Evolutionary conservation across 2,888 invertebrate species (phyloP).

Genomic region (Atethmia centrago): DNA sequence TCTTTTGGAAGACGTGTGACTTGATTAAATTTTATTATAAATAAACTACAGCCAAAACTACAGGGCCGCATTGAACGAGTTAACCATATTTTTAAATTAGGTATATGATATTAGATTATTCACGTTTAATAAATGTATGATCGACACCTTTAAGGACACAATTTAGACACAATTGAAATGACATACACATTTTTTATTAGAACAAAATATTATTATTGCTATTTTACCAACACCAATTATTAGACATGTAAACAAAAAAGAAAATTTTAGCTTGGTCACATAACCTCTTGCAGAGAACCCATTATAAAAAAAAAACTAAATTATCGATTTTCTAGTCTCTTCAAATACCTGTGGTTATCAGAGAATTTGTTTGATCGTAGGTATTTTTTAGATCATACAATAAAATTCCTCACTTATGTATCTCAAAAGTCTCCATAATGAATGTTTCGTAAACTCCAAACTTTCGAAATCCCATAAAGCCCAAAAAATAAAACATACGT

Average conservation of each 20-base stretch:
- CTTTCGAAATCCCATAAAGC: neutral
- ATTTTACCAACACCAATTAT: slow-evolving; percentile 57
- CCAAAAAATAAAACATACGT: neutral
- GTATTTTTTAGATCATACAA: neutral
- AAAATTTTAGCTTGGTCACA: slow-evolving; percentile 26
- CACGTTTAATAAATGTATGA: slow-evolving; percentile 45
- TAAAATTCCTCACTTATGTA: neutral
- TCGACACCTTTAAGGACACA: slow-evolving; percentile 41
- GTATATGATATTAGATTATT: slow-evolving; percentile 40
- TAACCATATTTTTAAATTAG: slow-evolving; percentile 26
- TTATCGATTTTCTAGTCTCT: neutral
- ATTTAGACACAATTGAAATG: slow-evolving; percentile 57
- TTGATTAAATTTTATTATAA: neutral
- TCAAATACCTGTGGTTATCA: neutral
- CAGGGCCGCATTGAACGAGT: slow-evolving; percentile 51
- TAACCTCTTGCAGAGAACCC: neutral
- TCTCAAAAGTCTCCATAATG: neutral
- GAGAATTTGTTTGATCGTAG: neutral
- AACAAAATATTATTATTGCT: slow-evolving; percentile 40
- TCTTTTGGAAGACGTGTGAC: neutral
- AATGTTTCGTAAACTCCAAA: neutral
- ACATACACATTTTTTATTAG: slow-evolving; percentile 41
- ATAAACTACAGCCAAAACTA: neutral
- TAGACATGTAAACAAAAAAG: slow-evolving; percentile 55
- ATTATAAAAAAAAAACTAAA: neutral